A percentile compares a stretch with the other conserved stretches of the same genome.
These are phyloP conservation scores for Callipepla squamata DNA, from an alignment of 2,113 vertebrate genomes.

Conservation along the genomic window DNA sequence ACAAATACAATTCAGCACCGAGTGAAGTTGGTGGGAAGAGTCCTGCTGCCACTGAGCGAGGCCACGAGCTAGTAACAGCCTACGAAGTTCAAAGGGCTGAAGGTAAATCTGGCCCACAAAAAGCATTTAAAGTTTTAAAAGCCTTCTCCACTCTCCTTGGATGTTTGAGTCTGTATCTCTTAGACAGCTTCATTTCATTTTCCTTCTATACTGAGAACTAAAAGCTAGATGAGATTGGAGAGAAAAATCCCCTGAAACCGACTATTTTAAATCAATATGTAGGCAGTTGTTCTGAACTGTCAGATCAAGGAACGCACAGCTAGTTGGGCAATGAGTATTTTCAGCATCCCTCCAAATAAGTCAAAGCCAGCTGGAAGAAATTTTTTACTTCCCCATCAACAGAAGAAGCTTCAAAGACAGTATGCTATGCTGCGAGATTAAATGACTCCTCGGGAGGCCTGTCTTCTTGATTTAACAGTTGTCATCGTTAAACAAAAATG, in stretches of 20 bases:
- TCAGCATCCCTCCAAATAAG: constrained; percentile 44
- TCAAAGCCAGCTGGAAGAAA: constrained; percentile 52
- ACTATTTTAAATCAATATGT: constrained; percentile 17
- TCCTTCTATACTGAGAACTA: background rate
- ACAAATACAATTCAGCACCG: background rate
- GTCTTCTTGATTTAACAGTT: background rate
- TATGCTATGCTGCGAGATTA: background rate
- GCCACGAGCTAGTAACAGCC: background rate
- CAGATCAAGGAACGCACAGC: background rate
- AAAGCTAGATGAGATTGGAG: background rate
- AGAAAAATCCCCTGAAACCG: constrained; percentile 21
- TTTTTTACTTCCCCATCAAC: background rate
- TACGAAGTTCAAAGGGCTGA: background rate
- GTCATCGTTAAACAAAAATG: background rate
- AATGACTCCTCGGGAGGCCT: background rate
- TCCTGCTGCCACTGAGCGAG: background rate
- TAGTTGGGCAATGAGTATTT: constrained; percentile 35
- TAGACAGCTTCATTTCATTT: background rate
- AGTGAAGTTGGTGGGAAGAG: background rate
- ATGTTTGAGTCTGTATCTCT: background rate
- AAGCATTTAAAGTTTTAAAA: background rate
- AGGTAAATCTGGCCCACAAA: background rate
- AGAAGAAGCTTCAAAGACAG: constrained; percentile 36
- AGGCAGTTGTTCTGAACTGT: constrained; percentile 43
- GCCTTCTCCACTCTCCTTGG: background rate